Evolutionary conservation across 2,888 invertebrate species (phyloP), one percentile per base, ranked within the genome.

Genomic region (Nysson spinosus): DNA sequence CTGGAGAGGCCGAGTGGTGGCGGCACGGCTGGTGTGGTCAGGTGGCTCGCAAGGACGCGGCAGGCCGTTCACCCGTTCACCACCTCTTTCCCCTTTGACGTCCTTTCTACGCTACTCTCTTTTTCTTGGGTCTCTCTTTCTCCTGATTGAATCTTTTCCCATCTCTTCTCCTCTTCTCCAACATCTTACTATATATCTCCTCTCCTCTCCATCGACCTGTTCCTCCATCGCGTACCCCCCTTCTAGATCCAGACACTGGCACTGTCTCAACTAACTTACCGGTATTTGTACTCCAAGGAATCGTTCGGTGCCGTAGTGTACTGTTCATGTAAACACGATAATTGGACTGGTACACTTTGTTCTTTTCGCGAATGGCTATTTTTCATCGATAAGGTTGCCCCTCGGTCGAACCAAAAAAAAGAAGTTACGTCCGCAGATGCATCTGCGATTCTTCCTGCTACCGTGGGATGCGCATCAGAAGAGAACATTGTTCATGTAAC

Each of bases 11-110:
- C 82, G 84, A 79, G 81, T 79, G 83, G 85, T 81, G 83, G 84
- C 82, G 83, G 82, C 79, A 83, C 81, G 81, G 81, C 81, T 84
- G 82, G 84, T 83, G 82, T 81, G 83, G 85, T 85, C 84, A 84
- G 82, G 85, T 83, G 86, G 84, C 81, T 84, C 83, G 85, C 84
- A 85, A 86, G 87, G 86, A 86, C 86, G 85, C 86, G 86, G 77
- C 84, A 85, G 86, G 86, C 82, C 86, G 74, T 85, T 84, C 84
- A 85, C 85, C 82, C 78, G 77, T 75, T 73, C 75, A 75, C 76
- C 81, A 77, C 69, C 71, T 72, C 71, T 55, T 12, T 55, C 56
- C 50, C 46, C 55, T 42, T 12, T 34, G 57, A 30, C 26, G 12
- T 28, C 40, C 42, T 9, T 19, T 11, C 34, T n/a, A n/a, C 58